phyloP scores from a whole-genome alignment of 2,113 vertebrate species.

The Geococcyx californianus region DNA sequence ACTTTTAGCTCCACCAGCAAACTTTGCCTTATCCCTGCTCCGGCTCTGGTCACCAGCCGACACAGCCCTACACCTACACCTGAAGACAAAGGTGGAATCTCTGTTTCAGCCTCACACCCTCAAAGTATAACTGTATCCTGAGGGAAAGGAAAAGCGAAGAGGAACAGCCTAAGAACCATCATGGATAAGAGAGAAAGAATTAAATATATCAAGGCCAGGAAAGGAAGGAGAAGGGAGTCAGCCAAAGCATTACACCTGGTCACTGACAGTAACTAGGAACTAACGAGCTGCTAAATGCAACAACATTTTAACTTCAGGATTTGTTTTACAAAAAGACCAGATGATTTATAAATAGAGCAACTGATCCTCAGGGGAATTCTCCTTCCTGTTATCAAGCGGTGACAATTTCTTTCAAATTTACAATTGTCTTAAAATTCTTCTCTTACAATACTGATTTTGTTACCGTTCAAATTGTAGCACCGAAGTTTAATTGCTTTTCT shows the following conservation, averaged over 20 bases:
- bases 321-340: neutral
- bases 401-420: slow-evolving; percentile 53
- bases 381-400: neutral
- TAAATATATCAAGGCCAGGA: slow-evolving; percentile 1
- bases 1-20: neutral
- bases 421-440: slow-evolving; percentile 16
- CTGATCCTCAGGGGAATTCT: neutral
- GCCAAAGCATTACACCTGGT: slow-evolving; percentile 21
- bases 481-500: slow-evolving; percentile 35
- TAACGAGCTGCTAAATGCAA: slow-evolving; percentile 7
- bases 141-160: neutral
- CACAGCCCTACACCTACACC: neutral
- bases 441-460: neutral
- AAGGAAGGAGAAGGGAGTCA: neutral
- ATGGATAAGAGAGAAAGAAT: neutral
- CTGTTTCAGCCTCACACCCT: neutral
- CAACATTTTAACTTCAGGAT: neutral
- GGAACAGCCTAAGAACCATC: neutral
- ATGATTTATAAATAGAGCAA: neutral
- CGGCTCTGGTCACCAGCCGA: neutral
- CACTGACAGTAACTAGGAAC: neutral
- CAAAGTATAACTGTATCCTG: neutral
- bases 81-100: neutral
- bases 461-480: slow-evolving; percentile 39
- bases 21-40: neutral